These are phyloP conservation scores for Macrophya alboannulata DNA, from an alignment of 2,888 invertebrate genomes.

Conservation along the genomic window DNA sequence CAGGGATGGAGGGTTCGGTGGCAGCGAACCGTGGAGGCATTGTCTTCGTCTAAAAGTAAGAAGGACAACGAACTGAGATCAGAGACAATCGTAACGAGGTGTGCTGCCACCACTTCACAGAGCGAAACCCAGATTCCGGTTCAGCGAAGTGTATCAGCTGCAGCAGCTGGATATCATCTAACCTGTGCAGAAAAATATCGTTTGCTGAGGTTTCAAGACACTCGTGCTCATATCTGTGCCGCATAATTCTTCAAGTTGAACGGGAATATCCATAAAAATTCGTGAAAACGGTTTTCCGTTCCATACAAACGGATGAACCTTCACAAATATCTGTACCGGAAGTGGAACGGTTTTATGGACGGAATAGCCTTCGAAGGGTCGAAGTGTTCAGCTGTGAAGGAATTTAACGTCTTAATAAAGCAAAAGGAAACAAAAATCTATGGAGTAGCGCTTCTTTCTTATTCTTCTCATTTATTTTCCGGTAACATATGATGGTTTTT, in stretches of 20 bases:
- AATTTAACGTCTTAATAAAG: background rate
- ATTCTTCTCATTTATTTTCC: background rate
- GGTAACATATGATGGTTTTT: background rate
- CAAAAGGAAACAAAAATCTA: too few species aligned
- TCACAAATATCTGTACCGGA: background rate
- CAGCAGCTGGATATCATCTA: background rate
- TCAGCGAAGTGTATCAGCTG: conserved; percentile 26
- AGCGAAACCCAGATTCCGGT: conserved; percentile 48
- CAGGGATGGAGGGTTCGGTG: background rate
- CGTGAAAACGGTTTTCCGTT: background rate
- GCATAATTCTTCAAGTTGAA: background rate
- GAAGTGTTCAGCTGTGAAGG: background rate
- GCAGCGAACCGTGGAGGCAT: conserved; percentile 14
- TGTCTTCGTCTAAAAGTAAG: conserved; percentile 27
- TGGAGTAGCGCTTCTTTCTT: background rate
- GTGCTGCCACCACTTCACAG: conserved; percentile 40
- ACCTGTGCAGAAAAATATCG: conserved; percentile 12
- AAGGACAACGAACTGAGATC: conserved; percentile 36
- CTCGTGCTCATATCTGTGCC: background rate
- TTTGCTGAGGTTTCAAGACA: background rate
- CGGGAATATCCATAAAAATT: background rate
- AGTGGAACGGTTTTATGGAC: background rate
- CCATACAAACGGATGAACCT: background rate
- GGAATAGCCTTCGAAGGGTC: background rate
- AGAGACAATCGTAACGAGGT: conserved; percentile 54